phyloP scores from a whole-genome alignment of 2,113 vertebrate genomes.

The Isichthys henryi region DNA sequence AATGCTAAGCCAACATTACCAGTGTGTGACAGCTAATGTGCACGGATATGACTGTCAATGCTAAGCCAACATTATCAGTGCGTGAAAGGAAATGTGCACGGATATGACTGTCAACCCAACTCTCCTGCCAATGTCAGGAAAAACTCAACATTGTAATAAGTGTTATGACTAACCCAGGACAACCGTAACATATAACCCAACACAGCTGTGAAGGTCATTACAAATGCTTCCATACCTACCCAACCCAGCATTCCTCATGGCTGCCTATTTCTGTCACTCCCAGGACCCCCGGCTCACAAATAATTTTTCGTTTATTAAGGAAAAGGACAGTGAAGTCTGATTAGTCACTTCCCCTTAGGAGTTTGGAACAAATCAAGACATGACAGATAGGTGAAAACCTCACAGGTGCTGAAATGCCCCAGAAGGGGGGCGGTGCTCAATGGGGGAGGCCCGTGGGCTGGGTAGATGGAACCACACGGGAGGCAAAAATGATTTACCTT shows the following conservation, averaged over 20 bases:
- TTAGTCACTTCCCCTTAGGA: background rate
- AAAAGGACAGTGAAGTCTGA: background rate
- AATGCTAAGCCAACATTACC: too few species aligned
- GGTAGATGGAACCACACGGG: background rate
- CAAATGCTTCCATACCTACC: background rate
- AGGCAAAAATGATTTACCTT: background rate
- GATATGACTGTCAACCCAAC: background rate
- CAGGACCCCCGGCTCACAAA: background rate
- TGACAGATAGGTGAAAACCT: background rate
- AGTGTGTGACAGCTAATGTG: background rate
- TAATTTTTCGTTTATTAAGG: background rate
- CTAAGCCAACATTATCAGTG: background rate
- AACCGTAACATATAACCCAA: background rate
- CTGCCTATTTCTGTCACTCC: background rate
- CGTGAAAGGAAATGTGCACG: too few species aligned
- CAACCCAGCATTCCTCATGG: background rate
- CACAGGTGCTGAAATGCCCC: background rate
- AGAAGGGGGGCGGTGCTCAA: background rate
- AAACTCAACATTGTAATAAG: background rate
- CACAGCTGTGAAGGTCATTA: background rate
- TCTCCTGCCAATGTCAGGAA: background rate
- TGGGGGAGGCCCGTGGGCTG: background rate
- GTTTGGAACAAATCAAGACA: background rate
- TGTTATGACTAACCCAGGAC: background rate
- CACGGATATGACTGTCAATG: background rate